A percentile compares a stretch with the other conserved stretches of the same genome.
phyloP scores from a whole-genome alignment of 1,140 invertebrate genomes.

The Ylistrum balloti region DNA sequence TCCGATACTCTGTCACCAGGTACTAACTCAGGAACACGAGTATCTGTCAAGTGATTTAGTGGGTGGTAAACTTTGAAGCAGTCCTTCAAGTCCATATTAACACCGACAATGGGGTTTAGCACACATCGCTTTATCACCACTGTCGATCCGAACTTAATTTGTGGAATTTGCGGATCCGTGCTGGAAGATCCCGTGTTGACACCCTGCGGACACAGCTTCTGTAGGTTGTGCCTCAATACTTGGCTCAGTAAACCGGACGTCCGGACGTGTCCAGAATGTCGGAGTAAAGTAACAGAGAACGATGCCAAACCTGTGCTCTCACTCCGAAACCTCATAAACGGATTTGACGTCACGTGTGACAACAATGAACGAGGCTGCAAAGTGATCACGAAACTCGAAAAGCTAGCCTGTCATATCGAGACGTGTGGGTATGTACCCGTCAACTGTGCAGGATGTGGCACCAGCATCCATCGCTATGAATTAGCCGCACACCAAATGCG shows the following conservation, averaged over 20 bases:
- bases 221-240: constrained; percentile 73
- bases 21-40: constrained; percentile 21
- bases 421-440: constrained; percentile 73
- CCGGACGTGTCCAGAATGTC: constrained; percentile 78
- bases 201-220: constrained; percentile 79
- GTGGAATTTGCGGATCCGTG: constrained; percentile 77
- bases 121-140: constrained; percentile 70
- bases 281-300: constrained; percentile 62
- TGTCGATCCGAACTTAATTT: constrained; percentile 78
- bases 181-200: constrained; percentile 79
- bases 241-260: constrained; percentile 73
- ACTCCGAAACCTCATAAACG: constrained; percentile 77
- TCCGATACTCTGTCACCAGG: not conserved
- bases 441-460: constrained; percentile 74
- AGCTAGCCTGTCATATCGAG: constrained; percentile 67
- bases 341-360: constrained; percentile 74
- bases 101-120: constrained; percentile 73
- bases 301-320: constrained; percentile 74
- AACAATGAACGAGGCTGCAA: constrained; percentile 74
- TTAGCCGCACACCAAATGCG: constrained; percentile 76
- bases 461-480: constrained; percentile 68
- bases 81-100: not conserved
- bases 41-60: constrained; percentile 14
- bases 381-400: constrained; percentile 72
- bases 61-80: constrained; percentile 4